A percentile compares a stretch with the other conserved stretches of the same genome.
Evolutionary conservation across 2,113 vertebrate genomes (phyloP).

Genomic region (Myocastor coypus): DNA sequence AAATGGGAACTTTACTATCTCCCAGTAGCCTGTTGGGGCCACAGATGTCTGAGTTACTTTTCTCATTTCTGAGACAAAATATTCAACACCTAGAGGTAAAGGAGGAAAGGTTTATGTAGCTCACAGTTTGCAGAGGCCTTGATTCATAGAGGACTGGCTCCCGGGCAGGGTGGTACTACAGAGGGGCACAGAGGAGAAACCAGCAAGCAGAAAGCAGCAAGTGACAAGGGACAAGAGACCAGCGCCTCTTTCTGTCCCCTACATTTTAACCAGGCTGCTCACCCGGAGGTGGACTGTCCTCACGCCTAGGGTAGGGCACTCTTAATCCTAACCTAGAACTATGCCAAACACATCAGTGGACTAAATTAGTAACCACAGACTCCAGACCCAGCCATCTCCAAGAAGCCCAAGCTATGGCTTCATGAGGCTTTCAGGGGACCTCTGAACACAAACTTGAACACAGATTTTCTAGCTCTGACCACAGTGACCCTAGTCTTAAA

Average conservation of each 20-base stretch:
- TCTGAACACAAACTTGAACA: background rate
- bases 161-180: background rate
- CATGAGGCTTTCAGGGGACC: background rate
- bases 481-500: background rate
- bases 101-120: background rate
- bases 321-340: background rate
- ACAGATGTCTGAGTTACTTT: background rate
- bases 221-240: background rate
- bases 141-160: background rate
- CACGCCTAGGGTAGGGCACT: background rate
- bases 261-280: background rate
- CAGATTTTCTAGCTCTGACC: background rate
- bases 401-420: background rate
- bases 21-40: background rate
- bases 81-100: background rate
- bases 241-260: background rate
- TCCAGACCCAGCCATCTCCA: background rate
- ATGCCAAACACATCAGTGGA: background rate
- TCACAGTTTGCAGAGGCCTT: background rate
- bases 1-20: background rate
- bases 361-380: background rate
- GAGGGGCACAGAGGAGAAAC: background rate
- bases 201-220: background rate
- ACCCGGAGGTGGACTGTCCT: no score
- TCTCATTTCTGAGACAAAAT: background rate